Conservation (phyloP, 2,888 invertebrate species). For the Sympetrum striolatum region DNA sequence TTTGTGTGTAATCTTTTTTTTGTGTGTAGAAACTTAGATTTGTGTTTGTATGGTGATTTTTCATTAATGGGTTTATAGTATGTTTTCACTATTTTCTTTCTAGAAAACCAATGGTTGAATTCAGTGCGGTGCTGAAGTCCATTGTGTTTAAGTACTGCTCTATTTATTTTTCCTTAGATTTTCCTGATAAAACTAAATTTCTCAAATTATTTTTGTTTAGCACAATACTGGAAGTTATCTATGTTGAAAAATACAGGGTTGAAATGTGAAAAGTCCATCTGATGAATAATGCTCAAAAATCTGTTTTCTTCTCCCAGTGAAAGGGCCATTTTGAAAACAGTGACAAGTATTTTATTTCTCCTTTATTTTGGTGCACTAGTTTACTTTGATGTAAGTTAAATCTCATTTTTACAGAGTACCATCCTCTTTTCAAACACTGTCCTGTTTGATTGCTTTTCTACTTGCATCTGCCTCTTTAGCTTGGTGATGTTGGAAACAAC, state of each 20-base stretch:
- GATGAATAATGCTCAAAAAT: background rate
- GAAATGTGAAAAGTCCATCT: conserved; percentile 20
- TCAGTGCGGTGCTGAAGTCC: conserved; percentile 39
- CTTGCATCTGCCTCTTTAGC: conserved; percentile 27
- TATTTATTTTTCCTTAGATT: conserved; percentile 35
- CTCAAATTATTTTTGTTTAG: background rate
- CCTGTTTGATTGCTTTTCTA: conserved; percentile 11
- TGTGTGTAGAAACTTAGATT: conserved; percentile 19
- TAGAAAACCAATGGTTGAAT: conserved; percentile 42
- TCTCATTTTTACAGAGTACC: background rate
- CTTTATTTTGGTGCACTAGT: background rate
- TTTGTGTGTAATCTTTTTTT: conserved; percentile 1
- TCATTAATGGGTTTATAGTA: conserved; percentile 30
- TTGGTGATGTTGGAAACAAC: background rate
- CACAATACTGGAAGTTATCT: background rate
- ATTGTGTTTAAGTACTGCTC: conserved; percentile 35
- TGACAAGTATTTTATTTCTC: conserved; percentile 17
- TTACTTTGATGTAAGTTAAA: background rate
- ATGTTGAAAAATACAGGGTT: conserved; percentile 33
- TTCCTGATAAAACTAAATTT: conserved; percentile 18
- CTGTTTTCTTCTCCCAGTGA: background rate
- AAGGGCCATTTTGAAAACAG: conserved; percentile 16
- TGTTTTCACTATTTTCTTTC: conserved; percentile 40
- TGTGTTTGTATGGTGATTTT: conserved; percentile 29
- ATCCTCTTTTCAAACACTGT: background rate